These are phyloP conservation scores for Volucella inflata DNA, from an alignment of 2,888 invertebrate species.

Conservation along the genomic window DNA sequence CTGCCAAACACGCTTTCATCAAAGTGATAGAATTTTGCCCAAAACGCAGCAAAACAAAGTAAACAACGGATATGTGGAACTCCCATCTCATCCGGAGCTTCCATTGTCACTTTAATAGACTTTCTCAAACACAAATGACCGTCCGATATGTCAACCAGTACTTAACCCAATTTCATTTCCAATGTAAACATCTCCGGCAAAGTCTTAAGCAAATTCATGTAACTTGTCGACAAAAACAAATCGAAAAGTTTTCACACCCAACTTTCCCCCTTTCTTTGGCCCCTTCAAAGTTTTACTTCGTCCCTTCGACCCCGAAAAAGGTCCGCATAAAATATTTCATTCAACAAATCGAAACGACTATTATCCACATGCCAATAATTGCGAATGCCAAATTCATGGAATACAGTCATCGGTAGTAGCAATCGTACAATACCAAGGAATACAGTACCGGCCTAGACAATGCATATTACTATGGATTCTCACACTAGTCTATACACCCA, in stretches of 20 bases:
- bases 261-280: background rate
- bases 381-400: constrained; percentile 63
- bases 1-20: too few species aligned
- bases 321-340: constrained; percentile 74
- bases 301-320: constrained; percentile 48
- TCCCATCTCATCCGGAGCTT: background rate
- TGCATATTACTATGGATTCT: constrained; percentile 34
- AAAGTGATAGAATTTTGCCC: too few species aligned
- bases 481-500: too few species aligned
- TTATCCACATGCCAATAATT: constrained; percentile 74
- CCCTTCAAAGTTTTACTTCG: background rate
- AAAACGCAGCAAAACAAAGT: background rate
- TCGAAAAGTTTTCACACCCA: background rate
- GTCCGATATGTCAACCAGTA: constrained; percentile 24
- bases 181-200: constrained; percentile 47
- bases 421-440: too few species aligned
- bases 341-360: constrained; percentile 73
- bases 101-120: constrained; percentile 26
- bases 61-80: constrained; percentile 13
- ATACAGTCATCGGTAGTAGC: too few species aligned
- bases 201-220: constrained; percentile 35
- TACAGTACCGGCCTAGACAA: constrained; percentile 42
- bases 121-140: constrained; percentile 25
- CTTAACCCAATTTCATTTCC: constrained; percentile 48
- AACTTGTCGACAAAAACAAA: constrained; percentile 24